A percentile compares a stretch with the other conserved stretches of the same genome.
These are phyloP conservation scores for Nycticryphes semicollaris DNA, from an alignment of 2,113 vertebrate genomes.

Conservation along the genomic window DNA sequence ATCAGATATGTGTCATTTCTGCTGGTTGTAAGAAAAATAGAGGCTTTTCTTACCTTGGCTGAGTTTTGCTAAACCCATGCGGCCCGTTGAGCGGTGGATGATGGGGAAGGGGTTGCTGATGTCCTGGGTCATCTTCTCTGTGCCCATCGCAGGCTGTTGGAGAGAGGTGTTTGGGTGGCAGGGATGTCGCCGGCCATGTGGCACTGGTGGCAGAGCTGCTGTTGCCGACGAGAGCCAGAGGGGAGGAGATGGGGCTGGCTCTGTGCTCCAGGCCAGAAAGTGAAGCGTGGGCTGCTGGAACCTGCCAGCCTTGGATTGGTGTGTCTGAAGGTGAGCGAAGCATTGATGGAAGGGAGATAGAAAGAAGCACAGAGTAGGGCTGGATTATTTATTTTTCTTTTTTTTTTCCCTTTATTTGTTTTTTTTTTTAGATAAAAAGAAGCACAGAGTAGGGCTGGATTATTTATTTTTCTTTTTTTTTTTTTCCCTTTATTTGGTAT, in stretches of 20 bases:
- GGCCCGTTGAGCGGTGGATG: fast-evolving
- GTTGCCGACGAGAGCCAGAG: fast-evolving
- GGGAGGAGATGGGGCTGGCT: background rate
- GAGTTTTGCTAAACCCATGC: background rate
- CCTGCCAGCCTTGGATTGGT: background rate
- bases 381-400: background rate
- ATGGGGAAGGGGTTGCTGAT: background rate
- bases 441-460: background rate
- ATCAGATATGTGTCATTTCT: background rate
- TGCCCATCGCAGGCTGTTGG: background rate
- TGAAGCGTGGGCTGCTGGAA: background rate
- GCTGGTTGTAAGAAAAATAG: background rate
- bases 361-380: background rate
- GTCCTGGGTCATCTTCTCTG: background rate
- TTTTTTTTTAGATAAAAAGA: background rate
- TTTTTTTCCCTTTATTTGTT: background rate
- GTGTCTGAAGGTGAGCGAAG: background rate
- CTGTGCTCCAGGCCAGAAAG: background rate
- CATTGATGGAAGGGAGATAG: background rate
- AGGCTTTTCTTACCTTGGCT: background rate
- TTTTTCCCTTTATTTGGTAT: background rate
- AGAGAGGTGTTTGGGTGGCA: background rate
- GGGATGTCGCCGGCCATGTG: background rate
- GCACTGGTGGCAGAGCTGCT: background rate
- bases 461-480: too few relatives aligned